phyloP scores from a whole-genome alignment of 1,140 invertebrate genomes.

The Phortica variegata region DNA sequence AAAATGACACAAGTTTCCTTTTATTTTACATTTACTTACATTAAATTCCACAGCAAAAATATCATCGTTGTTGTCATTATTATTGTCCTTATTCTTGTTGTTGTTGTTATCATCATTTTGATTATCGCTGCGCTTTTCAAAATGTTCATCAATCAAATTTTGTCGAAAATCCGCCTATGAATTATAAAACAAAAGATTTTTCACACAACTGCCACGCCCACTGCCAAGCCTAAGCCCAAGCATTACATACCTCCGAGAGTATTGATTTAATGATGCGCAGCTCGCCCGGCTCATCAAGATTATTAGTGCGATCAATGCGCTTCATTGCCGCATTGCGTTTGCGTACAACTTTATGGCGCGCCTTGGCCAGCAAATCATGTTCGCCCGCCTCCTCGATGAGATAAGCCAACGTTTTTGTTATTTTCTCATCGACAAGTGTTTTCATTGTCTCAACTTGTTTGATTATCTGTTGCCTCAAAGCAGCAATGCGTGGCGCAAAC shows the following conservation, averaged over 20 bases:
- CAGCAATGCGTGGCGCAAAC: constrained; percentile 11
- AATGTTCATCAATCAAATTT: constrained; percentile 31
- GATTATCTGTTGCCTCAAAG: constrained; percentile 26
- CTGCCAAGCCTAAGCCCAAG: not conserved
- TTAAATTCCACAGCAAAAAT: not conserved
- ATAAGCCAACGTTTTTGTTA: constrained; percentile 32
- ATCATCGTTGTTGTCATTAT: constrained; percentile 12
- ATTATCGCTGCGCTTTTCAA: constrained; percentile 8
- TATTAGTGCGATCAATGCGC: not conserved
- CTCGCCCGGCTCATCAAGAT: constrained; percentile 12
- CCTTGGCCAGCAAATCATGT: constrained; percentile 32
- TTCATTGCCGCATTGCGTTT: constrained; percentile 19
- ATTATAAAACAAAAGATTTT: constrained; percentile 2
- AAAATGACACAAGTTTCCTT: no score
- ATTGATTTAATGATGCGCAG: constrained; percentile 38
- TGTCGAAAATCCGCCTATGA: constrained; percentile 44
- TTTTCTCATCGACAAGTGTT: constrained; percentile 31
- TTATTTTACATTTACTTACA: no score
- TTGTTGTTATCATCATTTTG: not conserved
- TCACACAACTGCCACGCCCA: constrained; percentile 5
- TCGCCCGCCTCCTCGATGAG: constrained; percentile 29
- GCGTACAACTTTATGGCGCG: constrained; percentile 28
- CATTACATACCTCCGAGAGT: constrained; percentile 28
- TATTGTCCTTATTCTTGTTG: not conserved
- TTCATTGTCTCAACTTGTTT: constrained; percentile 38